Percentiles rank a stretch among this genome's conserved stretches.
phyloP scores from a whole-genome alignment of 2,888 invertebrate genomes.

The Ommatoiulus sabulosus region DNA sequence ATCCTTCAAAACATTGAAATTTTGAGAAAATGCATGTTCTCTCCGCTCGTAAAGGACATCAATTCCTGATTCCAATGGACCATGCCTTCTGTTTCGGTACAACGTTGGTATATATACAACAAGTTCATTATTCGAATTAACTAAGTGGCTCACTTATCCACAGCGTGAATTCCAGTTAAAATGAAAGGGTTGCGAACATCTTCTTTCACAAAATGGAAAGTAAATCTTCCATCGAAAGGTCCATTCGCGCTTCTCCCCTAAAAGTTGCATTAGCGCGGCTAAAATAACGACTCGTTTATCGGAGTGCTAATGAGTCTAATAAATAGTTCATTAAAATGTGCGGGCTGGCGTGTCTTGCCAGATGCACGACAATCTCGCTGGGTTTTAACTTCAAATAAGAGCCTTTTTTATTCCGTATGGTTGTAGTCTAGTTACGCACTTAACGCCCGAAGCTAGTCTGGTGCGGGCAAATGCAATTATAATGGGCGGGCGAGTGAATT shows the following conservation, averaged over 20 bases:
- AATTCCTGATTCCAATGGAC: too few species aligned
- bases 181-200: neutral
- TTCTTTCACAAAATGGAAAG: too few species aligned
- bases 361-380: neutral
- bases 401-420: constrained; percentile 5
- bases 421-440: constrained; percentile 25
- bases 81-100: too few species aligned
- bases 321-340: constrained; percentile 1
- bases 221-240: neutral
- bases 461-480: neutral
- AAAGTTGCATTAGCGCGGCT: neutral
- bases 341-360: neutral
- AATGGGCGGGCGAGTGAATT: neutral
- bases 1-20: too few species aligned
- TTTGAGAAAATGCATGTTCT: too few species aligned
- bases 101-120: too few species aligned
- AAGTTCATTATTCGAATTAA: neutral
- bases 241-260: constrained; percentile 4
- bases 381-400: neutral
- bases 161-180: neutral
- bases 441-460: neutral
- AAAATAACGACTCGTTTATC: constrained; percentile 8
- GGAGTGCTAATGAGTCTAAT: constrained; percentile 26
- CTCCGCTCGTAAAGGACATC: too few species aligned
- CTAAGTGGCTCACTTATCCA: neutral